Evolutionary conservation across 2,888 invertebrate genomes (phyloP), one percentile per base, ranked within the genome.

Genomic region (Heliconius cydno): DNA sequence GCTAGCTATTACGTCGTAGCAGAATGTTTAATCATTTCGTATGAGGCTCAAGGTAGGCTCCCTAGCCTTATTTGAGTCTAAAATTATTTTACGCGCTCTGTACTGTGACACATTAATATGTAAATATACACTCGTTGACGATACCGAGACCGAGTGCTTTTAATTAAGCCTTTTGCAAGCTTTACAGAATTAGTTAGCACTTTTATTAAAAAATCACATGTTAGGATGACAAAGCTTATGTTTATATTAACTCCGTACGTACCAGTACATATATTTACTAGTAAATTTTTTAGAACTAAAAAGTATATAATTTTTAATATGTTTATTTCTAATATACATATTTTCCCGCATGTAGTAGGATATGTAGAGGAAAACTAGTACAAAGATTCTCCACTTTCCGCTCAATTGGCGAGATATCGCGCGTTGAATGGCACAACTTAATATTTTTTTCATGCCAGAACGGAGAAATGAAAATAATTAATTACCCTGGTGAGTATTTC

Each of bases 81-180:
- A 70, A 70, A 70, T 70, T 15, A 70, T 70, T 70, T 70, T 70
- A 70, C 70, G 41, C 41, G 15, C 70, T 13, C 70, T 41, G 25
- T 25, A 25, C 70, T 25, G 41, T 70, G 41, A 70, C 25, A 70
- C 25, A 41, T 70, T 70, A 70, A 70, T 41, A 70, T 70, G 70
- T 70, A 70, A 70, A 70, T 70, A 68, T 12, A 70, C 41, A 68
- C 38, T 15, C 68, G 70, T 70, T 70, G 41, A 70, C 25, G 70
- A 70, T 70, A 41, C 60, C 60, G 60, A 60, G 60, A 60, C 60
- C 70, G 70, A 70, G 25, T 41, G 70, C 70, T 70, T 46, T 70
- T 70, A 70, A 70, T 70, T 70, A 70, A 70, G 70, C 70, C 70
- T 70, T 60, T 70, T 70, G 70, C 41, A 41, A 70, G 70, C 70